Evolutionary conservation across 2,113 vertebrate species (phyloP).

Genomic region (Cyanoderma ruficeps): DNA sequence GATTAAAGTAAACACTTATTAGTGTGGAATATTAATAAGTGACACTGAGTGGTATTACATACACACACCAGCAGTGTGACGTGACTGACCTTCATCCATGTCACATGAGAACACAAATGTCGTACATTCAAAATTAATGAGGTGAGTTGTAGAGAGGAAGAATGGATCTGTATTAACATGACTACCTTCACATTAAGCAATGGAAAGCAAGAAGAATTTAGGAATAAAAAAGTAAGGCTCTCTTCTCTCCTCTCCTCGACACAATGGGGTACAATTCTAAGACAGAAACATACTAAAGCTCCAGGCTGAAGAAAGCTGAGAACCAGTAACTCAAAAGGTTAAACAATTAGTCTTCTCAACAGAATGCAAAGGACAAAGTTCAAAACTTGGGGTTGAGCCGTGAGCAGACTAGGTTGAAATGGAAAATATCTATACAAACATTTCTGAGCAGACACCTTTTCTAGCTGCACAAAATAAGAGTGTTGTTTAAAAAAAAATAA

Average conservation of each 20-base stretch:
- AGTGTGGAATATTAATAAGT: neutral
- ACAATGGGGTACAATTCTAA: neutral
- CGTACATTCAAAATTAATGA: neutral
- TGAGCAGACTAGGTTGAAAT: neutral
- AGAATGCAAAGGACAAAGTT: neutral
- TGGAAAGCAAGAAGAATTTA: neutral
- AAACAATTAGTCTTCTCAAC: neutral
- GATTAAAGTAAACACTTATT: neutral
- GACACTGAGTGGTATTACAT: neutral
- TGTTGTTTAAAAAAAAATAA: no score
- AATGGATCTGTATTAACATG: neutral
- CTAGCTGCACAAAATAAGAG: neutral
- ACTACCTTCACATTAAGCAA: neutral
- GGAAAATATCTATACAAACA: neutral
- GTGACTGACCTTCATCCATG: neutral
- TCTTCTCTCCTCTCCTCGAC: neutral
- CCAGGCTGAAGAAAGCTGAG: neutral
- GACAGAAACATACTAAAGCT: neutral
- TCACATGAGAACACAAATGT: neutral
- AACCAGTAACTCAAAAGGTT: neutral
- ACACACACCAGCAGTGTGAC: rapidly evolving
- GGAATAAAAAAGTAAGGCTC: neutral
- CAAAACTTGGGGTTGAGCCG: neutral
- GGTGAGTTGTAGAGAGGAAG: neutral
- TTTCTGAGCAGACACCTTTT: neutral